A percentile compares a stretch with the other conserved stretches of the same genome.
phyloP scores from a whole-genome alignment of 1,140 invertebrate species.

The Drosophila elegans region DNA sequence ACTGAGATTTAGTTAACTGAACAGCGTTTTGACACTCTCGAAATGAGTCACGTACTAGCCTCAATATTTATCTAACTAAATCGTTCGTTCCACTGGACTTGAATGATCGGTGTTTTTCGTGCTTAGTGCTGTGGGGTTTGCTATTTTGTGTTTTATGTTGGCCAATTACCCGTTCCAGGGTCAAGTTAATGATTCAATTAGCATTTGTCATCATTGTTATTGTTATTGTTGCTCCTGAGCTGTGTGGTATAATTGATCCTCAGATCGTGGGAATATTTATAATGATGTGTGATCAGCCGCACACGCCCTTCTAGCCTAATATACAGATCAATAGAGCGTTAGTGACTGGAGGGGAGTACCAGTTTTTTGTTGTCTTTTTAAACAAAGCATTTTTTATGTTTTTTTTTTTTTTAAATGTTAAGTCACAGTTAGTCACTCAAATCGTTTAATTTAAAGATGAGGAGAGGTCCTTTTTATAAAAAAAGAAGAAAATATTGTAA shows the following conservation, averaged over 20 bases:
- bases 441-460: not conserved
- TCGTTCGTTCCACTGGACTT: slow-evolving; percentile 28
- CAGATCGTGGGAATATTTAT: slow-evolving; percentile 80
- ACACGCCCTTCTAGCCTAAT: not conserved
- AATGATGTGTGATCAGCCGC: slow-evolving; percentile 35
- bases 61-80: slow-evolving; percentile 54
- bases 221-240: slow-evolving; percentile 23
- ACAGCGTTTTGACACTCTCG: not conserved
- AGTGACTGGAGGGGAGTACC: no score
- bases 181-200: slow-evolving; percentile 81
- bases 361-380: no score
- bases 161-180: slow-evolving; percentile 69
- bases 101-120: slow-evolving; percentile 9
- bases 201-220: slow-evolving; percentile 72
- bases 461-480: not conserved
- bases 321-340: slow-evolving; percentile 12
- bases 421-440: no score
- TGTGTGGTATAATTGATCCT: slow-evolving; percentile 59
- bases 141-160: slow-evolving; percentile 68
- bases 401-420: no score
- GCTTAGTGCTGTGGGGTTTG: slow-evolving; percentile 9
- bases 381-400: no score
- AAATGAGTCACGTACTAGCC: slow-evolving; percentile 36
- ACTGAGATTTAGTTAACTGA: not conserved
- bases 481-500: no score